Evolutionary conservation across 2,888 invertebrate genomes (phyloP), one percentile per base, ranked within the genome.

Genomic region (Hypolimnas misippus): DNA sequence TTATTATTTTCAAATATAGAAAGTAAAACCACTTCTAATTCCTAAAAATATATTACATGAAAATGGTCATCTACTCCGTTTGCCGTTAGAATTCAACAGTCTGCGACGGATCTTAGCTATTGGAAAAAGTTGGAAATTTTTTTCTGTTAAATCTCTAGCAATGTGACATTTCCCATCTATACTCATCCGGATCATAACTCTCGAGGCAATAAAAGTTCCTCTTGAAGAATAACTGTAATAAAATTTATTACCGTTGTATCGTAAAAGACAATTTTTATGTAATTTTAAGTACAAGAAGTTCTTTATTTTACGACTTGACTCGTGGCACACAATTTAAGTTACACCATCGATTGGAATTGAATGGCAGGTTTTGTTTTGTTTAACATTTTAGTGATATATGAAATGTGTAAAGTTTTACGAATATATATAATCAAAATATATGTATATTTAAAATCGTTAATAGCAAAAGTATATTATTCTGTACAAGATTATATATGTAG

Each of bases 191-290:
- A 70, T 72, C 78, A 77, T 78, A 77, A 78, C 76, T 77, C 75
- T 69, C 63, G 56, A 56, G 67, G 70, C 70, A 71, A 77, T 78
- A 79, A 79, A 79, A 72, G 60, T 72, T 71, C 63, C 71, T 73
- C 69, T 69, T 66, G 65, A 69, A 67, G 71, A 72, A 73, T 72
- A 71, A 71, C 68, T 72, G 73, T 68, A 72, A 74, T 76, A 76
- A 75, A 77, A 74, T 76, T 76, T 78, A 78, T 77, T 74, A 72
- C 73, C 71, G 66, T 75, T 76, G 76, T 75, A 76, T 77, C 79
- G 75, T 81, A 81, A 81, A 79, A 76, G 71, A 73, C 71, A 71
- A 76, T 76, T 82, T 83, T 81, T 79, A 82, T 79, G 78, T 78
- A 77, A 79, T 78, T 81, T 78, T 76, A 77, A 79, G 77, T 69